Conservation (phyloP, 2,113 vertebrate genomes). For the Asarcornis scutulata region DNA sequence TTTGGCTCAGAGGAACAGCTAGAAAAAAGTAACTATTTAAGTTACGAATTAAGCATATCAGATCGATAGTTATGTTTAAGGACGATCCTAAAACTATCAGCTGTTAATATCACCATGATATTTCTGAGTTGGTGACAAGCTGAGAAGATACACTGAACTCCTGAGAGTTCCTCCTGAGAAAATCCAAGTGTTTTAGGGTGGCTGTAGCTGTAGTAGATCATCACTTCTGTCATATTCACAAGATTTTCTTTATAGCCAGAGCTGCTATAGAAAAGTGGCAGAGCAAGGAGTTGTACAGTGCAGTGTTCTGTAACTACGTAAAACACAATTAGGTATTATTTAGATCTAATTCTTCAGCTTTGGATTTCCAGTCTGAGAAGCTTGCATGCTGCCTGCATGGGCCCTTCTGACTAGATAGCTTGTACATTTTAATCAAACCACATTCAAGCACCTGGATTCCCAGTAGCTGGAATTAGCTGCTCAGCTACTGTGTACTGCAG, state of each 20-base stretch:
- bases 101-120: not conserved
- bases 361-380: not conserved
- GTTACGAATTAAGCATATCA: not conserved
- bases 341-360: not conserved
- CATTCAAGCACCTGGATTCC: not conserved
- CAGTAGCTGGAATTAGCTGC: not conserved
- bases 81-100: not conserved
- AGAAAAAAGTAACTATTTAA: not conserved
- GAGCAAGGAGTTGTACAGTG: not conserved
- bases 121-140: not conserved
- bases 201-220: not conserved
- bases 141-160: not conserved
- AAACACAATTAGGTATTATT: not conserved
- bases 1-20: not conserved
- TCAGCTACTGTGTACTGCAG: accelerated
- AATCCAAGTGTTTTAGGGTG: not conserved
- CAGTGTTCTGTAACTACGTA: not conserved
- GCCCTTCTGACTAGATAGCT: not conserved
- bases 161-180: not conserved
- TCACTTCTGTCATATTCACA: not conserved
- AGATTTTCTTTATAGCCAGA: not conserved
- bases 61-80: not conserved
- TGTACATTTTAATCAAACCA: not conserved
- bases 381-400: not conserved
- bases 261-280: not conserved